A percentile compares a stretch with the other conserved stretches of the same genome.
Conservation (phyloP, 2,113 vertebrate genomes). For the Pogonocichla stellata region DNA sequence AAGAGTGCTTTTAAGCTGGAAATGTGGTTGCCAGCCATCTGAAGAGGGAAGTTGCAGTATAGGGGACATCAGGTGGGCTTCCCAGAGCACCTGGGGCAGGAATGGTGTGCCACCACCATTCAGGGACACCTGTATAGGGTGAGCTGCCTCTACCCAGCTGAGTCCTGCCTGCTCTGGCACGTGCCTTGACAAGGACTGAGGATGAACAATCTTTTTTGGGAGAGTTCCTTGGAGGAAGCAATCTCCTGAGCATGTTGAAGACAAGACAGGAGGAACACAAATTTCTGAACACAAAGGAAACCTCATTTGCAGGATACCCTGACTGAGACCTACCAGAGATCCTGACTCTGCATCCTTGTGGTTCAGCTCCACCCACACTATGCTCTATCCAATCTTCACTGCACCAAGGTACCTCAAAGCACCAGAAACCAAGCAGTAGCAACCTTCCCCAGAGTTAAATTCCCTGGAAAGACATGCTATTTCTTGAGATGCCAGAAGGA, state of each 20-base stretch:
- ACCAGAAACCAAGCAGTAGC: neutral
- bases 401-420: neutral
- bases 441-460: neutral
- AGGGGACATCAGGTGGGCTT: rapidly evolving
- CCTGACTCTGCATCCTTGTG: neutral
- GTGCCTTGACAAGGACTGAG: neutral
- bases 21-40: neutral
- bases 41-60: neutral
- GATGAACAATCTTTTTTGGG: neutral
- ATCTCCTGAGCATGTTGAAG: neutral
- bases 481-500: neutral
- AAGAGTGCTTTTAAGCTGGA: neutral
- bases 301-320: neutral
- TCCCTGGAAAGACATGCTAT: neutral
- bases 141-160: neutral
- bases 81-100: neutral
- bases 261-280: neutral
- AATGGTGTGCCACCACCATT: neutral
- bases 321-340: neutral
- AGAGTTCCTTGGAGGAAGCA: neutral
- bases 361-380: neutral
- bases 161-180: neutral
- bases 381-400: neutral
- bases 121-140: neutral
- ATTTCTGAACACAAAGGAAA: neutral